Evolutionary conservation across 1,140 invertebrate genomes (phyloP).

Genomic region (Drosophila auraria): DNA sequence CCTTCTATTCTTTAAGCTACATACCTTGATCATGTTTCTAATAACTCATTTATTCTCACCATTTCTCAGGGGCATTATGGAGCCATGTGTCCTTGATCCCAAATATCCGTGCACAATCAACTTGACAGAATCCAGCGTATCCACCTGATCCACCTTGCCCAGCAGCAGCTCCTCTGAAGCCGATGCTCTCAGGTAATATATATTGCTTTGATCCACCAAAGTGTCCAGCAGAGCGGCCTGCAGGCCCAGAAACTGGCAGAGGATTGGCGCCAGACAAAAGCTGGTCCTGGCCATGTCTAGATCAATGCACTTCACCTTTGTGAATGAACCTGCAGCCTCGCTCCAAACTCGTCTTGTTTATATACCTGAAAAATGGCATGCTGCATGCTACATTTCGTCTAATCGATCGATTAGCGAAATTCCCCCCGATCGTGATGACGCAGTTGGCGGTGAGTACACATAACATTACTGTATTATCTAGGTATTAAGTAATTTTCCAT

Average conservation of each 20-base stretch:
- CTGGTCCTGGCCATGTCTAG: conserved; percentile 42
- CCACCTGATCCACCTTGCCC: conserved; percentile 44
- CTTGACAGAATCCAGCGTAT: conserved; percentile 49
- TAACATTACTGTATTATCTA: conserved; percentile 62
- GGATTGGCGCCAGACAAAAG: conserved; percentile 36
- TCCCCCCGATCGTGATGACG: conserved; percentile 40
- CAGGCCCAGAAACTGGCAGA: conserved; percentile 49
- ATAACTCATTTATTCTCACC: conserved; percentile 43
- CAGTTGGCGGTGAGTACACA: conserved; percentile 22
- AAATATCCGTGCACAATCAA: conserved; percentile 77
- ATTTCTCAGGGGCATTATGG: conserved; percentile 71
- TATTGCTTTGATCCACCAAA: conserved; percentile 52
- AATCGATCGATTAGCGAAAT: conserved; percentile 57
- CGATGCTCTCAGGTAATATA: conserved; percentile 62
- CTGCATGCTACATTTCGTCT: conserved; percentile 18
- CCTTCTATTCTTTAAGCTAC: background rate
- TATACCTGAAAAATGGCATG: conserved; percentile 43
- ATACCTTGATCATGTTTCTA: background rate
- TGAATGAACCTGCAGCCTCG: background rate
- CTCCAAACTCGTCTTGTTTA: background rate
- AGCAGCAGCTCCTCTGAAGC: conserved; percentile 25
- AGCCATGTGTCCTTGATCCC: conserved; percentile 67
- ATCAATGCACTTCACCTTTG: background rate
- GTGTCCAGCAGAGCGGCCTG: conserved; percentile 45
- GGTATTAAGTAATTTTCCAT: conserved; percentile 73